A percentile compares a stretch with the other conserved stretches of the same genome.
phyloP scores from a whole-genome alignment of 1,140 invertebrate species.

The Chrysopa pallens region DNA sequence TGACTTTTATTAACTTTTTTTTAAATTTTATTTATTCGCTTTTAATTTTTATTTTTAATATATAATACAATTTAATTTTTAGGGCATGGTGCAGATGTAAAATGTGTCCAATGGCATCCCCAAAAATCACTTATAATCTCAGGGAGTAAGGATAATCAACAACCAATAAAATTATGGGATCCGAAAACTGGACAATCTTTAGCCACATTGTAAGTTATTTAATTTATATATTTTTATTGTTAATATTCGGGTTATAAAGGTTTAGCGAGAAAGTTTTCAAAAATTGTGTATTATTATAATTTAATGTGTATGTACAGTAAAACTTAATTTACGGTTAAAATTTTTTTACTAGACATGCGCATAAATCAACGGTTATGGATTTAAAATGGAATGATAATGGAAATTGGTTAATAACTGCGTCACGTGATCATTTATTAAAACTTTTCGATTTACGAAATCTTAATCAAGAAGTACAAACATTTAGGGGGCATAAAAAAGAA shows the following conservation, averaged over 20 bases:
- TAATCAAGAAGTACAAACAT: constrained; percentile 84
- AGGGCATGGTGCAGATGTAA: constrained; percentile 98
- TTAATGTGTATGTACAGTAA: too few relatives aligned
- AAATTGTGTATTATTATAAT: too few relatives aligned
- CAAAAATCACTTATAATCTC: constrained; percentile 92
- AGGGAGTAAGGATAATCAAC: constrained; percentile 98
- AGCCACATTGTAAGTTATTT: constrained; percentile 49
- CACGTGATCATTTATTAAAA: constrained; percentile 93
- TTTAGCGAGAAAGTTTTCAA: too few relatives aligned
- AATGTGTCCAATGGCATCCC: constrained; percentile 99
- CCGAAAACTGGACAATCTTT: constrained; percentile 82
- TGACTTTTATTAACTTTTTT: too few relatives aligned
- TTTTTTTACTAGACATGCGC: constrained; percentile 64
- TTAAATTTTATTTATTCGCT: too few relatives aligned
- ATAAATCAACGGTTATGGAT: constrained; percentile 99
- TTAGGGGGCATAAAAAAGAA: constrained; percentile 97
- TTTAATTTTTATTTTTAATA: too few relatives aligned
- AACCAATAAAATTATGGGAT: constrained; percentile 99
- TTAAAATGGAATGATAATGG: constrained; percentile 98
- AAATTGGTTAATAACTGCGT: constrained; percentile 98
- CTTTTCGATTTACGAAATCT: constrained; percentile 96
- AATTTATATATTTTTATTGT: too few relatives aligned
- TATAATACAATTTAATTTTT: constrained; percentile 9
- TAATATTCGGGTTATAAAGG: too few relatives aligned
- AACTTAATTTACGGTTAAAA: not conserved